phyloP scores from a whole-genome alignment of 2,797 vertebrate genomes.

The Nannoperca australis region DNA sequence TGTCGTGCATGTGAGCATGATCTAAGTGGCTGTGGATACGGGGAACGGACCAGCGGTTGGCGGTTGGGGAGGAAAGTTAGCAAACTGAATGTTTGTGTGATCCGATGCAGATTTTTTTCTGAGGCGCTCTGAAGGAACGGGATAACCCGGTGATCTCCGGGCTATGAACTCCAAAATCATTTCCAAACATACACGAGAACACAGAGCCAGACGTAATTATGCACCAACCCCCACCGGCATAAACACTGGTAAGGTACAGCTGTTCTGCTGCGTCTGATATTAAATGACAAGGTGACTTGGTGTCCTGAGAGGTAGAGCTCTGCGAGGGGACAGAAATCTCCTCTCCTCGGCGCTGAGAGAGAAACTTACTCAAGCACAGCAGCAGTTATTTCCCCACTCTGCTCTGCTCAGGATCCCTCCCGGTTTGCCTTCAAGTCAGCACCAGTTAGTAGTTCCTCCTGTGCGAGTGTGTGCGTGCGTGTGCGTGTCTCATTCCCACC shows the following conservation, averaged over 20 bases:
- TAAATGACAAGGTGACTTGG: conserved; percentile 82
- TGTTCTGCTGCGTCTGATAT: conserved; percentile 76
- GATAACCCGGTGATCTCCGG: conserved; percentile 49
- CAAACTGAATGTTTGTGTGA: conserved; percentile 80
- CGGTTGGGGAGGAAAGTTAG: conserved; percentile 66
- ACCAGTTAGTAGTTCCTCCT: conserved; percentile 68
- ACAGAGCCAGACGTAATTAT: conserved; percentile 49
- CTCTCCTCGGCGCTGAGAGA: conserved; percentile 72
- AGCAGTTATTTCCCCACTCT: conserved; percentile 74
- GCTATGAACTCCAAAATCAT: conserved; percentile 66
- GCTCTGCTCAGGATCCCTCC: conserved; percentile 64
- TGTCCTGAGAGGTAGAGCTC: conserved; percentile 77
- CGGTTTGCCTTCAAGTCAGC: conserved; percentile 76
- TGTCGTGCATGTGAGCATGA: conserved; percentile 75
- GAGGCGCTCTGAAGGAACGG: conserved; percentile 42
- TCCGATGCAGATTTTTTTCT: conserved; percentile 73
- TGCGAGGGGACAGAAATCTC: conserved; percentile 70
- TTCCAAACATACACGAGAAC: conserved; percentile 55
- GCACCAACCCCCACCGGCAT: conserved; percentile 61
- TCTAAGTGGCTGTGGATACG: conserved; percentile 79
- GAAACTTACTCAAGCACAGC: conserved; percentile 77
- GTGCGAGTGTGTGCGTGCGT: background rate
- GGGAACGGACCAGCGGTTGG: conserved; percentile 67
- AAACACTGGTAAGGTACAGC: conserved; percentile 72
- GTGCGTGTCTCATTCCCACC: conserved; percentile 71